Evolutionary conservation across 2,113 vertebrate species (phyloP).

Genomic region (Lagopus muta): DNA sequence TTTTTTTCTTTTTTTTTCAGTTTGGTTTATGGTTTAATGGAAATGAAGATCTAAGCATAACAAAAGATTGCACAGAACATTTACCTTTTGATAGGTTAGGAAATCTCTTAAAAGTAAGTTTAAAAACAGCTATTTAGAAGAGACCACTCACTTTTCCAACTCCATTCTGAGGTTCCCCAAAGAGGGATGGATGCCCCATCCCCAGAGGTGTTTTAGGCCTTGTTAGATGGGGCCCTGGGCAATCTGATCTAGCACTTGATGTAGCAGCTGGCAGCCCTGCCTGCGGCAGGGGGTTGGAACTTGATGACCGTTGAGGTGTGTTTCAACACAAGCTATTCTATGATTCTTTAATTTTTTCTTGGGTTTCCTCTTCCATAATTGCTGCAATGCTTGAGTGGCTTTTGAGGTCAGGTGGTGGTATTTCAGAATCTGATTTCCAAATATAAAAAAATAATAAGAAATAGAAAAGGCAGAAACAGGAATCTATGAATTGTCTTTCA

Average conservation of each 20-base stretch:
- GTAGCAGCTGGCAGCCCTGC: too few relatives aligned
- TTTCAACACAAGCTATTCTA: too few relatives aligned
- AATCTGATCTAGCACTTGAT: too few relatives aligned
- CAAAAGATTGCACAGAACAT: constrained; percentile 76
- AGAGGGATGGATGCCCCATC: too few relatives aligned
- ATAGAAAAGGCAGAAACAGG: not conserved
- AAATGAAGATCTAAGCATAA: constrained; percentile 66
- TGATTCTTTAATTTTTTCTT: not conserved
- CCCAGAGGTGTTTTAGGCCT: too few relatives aligned
- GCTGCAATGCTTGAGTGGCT: not conserved
- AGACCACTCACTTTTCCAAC: not conserved
- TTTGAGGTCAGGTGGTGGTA: not conserved
- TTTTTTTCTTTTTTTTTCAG: constrained; percentile 64
- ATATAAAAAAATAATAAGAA: not conserved
- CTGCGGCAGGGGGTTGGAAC: too few relatives aligned
- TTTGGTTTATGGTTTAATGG: constrained; percentile 87
- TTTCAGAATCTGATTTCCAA: not conserved
- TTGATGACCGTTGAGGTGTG: too few relatives aligned
- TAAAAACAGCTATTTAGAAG: not conserved
- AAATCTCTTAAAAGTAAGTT: constrained; percentile 84
- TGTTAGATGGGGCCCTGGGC: too few relatives aligned
- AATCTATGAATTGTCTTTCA: not conserved
- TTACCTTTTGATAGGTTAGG: constrained; percentile 77
- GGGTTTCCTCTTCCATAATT: not conserved
- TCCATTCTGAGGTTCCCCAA: not conserved